Evolutionary conservation across 2,888 invertebrate species (phyloP).

Genomic region (Caenorhabditis sp.): DNA sequence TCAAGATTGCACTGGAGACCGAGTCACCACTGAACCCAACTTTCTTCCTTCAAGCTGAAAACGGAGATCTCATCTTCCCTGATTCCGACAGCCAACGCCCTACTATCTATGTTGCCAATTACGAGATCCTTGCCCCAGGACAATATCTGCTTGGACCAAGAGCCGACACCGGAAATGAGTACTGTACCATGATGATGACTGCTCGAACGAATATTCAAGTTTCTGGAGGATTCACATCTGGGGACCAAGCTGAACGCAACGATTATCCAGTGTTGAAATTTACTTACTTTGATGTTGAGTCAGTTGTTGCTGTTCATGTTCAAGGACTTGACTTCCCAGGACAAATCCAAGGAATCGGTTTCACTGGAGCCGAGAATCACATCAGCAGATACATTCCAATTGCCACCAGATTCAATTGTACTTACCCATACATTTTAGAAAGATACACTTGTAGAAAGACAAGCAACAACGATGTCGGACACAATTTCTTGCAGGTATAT

Average conservation of each 20-base stretch:
- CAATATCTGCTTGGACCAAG: conserved; percentile 67
- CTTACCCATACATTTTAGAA: conserved; percentile 71
- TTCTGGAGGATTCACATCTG: conserved; percentile 68
- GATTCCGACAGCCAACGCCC: conserved; percentile 29
- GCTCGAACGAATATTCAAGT: conserved; percentile 64
- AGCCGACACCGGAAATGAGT: conserved; percentile 64
- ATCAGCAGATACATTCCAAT: conserved; percentile 65
- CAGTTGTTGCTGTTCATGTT: conserved; percentile 60
- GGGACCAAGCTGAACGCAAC: conserved; percentile 57
- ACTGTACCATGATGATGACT: conserved; percentile 64
- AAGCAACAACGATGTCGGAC: conserved; percentile 63
- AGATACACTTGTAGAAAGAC: conserved; percentile 65
- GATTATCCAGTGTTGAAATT: conserved; percentile 66
- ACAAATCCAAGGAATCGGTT: conserved; percentile 61
- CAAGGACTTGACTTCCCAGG: conserved; percentile 63
- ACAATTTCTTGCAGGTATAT: conserved; percentile 63
- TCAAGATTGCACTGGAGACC: conserved; percentile 67
- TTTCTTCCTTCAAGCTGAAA: conserved; percentile 64
- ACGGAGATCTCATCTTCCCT: conserved; percentile 59
- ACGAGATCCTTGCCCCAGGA: conserved; percentile 57
- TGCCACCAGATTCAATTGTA: conserved; percentile 71
- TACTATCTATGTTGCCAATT: conserved; percentile 32
- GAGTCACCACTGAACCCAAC: conserved; percentile 67
- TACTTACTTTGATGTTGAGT: conserved; percentile 60
- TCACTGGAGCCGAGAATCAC: conserved; percentile 68